These are phyloP conservation scores for Pseudomugil tenellus DNA, from an alignment of 2,797 vertebrate genomes.

Conservation along the genomic window DNA sequence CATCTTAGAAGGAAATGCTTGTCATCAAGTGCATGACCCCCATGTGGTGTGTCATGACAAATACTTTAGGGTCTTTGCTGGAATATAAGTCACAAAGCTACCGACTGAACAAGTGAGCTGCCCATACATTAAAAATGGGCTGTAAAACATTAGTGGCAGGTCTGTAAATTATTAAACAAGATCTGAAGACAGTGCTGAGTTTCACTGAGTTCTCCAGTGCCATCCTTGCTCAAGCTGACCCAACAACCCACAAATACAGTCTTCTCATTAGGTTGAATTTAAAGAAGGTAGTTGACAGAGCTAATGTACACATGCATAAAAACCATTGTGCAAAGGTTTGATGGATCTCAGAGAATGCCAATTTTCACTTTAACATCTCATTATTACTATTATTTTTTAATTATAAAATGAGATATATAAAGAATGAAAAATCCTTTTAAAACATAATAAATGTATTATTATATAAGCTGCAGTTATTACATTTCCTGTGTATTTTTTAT, in stretches of 20 bases:
- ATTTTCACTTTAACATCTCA: too few relatives aligned
- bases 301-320: too few relatives aligned
- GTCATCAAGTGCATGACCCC: conserved; percentile 17
- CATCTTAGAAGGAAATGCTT: conserved; percentile 18
- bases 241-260: conserved; percentile 19
- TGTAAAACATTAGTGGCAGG: conserved; percentile 49
- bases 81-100: conserved; percentile 8
- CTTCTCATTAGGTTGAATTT: conserved; percentile 39
- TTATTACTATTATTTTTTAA: too few relatives aligned
- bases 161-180: conserved; percentile 58
- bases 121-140: conserved; percentile 36
- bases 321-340: too few relatives aligned
- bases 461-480: too few relatives aligned
- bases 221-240: conserved; percentile 41
- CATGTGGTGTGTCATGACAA: conserved; percentile 10
- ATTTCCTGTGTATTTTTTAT: too few relatives aligned
- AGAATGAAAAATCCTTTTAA: too few relatives aligned
- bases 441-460: too few relatives aligned
- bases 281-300: conserved; percentile 19
- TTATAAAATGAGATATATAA: too few relatives aligned
- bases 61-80: conserved; percentile 16
- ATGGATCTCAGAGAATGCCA: too few relatives aligned
- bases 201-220: conserved; percentile 34
- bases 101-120: conserved; percentile 33
- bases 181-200: conserved; percentile 48